Evolutionary conservation across 2,888 invertebrate genomes (phyloP).

Genomic region (Xanthorhoe spadicearia): DNA sequence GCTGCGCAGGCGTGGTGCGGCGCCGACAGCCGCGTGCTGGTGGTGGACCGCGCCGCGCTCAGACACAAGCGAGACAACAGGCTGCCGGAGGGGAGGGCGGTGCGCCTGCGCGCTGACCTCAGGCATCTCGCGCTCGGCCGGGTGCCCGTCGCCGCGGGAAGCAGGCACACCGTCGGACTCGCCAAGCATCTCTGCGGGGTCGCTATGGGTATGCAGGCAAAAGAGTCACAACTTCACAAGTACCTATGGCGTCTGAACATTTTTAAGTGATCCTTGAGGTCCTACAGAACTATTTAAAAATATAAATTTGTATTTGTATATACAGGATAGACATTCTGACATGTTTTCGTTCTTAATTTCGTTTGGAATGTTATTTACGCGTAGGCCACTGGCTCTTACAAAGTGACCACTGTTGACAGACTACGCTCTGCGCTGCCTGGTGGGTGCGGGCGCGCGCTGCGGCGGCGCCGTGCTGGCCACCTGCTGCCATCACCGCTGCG

Average conservation of each 20-base stretch:
- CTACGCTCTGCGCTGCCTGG: constrained; percentile 89
- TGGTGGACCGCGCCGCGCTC: constrained; percentile 92
- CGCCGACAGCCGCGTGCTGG: constrained; percentile 84
- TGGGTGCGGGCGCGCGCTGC: constrained; percentile 78
- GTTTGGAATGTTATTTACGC: too few relatives aligned
- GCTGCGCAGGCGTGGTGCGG: constrained; percentile 86
- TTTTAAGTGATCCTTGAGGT: too few relatives aligned
- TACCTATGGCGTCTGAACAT: too few relatives aligned
- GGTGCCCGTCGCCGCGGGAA: constrained; percentile 62
- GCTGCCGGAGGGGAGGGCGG: constrained; percentile 44
- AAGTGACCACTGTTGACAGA: constrained; percentile 81
- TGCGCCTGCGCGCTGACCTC: constrained; percentile 91
- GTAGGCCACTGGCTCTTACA: too few relatives aligned
- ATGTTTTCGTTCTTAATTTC: too few relatives aligned
- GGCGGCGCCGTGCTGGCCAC: constrained; percentile 90
- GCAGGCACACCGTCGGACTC: constrained; percentile 87
- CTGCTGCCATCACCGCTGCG: constrained; percentile 96
- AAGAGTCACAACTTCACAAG: too few relatives aligned
- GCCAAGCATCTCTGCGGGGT: constrained; percentile 96
- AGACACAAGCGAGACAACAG: constrained; percentile 90
- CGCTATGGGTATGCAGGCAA: constrained; percentile 90
- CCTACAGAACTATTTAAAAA: too few relatives aligned
- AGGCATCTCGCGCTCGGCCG: constrained; percentile 88
- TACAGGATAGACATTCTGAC: too few relatives aligned
- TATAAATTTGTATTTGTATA: too few relatives aligned